A percentile compares a stretch with the other conserved stretches of the same genome.
phyloP scores from a whole-genome alignment of 2,113 vertebrate species.

The Diadophis punctatus region DNA sequence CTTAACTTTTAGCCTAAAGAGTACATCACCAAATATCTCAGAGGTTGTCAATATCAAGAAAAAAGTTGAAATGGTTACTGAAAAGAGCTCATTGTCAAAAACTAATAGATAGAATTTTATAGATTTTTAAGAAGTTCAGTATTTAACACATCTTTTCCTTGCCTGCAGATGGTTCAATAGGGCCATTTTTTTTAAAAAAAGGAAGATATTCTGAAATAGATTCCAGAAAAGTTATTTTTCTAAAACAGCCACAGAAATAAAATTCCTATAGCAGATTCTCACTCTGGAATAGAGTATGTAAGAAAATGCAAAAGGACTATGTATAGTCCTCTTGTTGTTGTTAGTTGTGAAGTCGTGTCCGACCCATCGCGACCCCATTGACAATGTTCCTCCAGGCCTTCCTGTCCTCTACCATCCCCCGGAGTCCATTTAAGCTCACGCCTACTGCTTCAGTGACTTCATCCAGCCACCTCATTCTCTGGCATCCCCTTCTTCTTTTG shows the following conservation, averaged over 20 bases:
- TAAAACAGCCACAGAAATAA: neutral
- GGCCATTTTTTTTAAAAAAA: neutral
- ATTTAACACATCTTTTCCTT: neutral
- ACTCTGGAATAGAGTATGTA: neutral
- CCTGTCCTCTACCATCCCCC: too few relatives aligned
- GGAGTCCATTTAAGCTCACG: too few relatives aligned
- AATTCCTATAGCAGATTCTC: neutral
- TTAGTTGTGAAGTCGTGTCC: too few relatives aligned
- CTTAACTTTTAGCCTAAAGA: neutral
- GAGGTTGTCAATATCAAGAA: constrained; percentile 16
- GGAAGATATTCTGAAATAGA: neutral
- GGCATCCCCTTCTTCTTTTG: too few relatives aligned
- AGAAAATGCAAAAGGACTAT: neutral
- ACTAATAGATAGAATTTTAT: neutral
- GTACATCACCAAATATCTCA: constrained; percentile 3
- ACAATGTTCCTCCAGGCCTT: too few relatives aligned
- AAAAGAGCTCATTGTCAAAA: neutral
- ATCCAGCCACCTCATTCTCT: too few relatives aligned
- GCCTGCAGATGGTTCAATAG: neutral
- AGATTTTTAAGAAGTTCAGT: neutral
- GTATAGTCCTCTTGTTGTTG: too few relatives aligned
- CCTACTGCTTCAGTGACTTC: too few relatives aligned
- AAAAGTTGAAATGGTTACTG: neutral
- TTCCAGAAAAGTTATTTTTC: neutral
- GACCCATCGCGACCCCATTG: too few relatives aligned